These are phyloP conservation scores for Vollenhovia emeryi DNA, from an alignment of 1,140 invertebrate genomes.

Conservation along the genomic window DNA sequence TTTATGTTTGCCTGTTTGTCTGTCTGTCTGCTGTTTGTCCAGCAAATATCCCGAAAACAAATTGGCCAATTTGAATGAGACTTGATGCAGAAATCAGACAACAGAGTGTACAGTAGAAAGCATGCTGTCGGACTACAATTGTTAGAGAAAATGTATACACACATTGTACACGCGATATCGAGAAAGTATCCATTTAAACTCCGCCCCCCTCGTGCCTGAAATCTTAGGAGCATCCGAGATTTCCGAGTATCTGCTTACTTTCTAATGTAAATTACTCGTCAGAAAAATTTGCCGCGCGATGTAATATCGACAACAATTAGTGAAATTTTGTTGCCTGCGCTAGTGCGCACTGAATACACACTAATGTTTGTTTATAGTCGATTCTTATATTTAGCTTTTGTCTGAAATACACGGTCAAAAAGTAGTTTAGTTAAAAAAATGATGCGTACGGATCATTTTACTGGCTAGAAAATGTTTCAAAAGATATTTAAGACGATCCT, in stretches of 20 bases:
- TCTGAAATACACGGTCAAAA: no score
- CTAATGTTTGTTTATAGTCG: no score
- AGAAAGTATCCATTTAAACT: neutral
- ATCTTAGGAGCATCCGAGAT: neutral
- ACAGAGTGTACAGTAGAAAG: neutral
- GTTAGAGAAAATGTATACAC: neutral
- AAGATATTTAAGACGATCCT: no score
- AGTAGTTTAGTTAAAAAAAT: no score
- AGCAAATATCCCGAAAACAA: conserved; percentile 21
- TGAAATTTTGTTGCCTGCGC: no score
- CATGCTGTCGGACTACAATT: neutral
- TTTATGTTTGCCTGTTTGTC: conserved; percentile 38
- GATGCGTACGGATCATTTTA: no score
- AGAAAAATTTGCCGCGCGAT: neutral
- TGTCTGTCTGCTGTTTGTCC: neutral
- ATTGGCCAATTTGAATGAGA: conserved; percentile 17
- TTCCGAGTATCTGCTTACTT: neutral
- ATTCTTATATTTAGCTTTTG: no score
- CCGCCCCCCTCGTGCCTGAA: no score
- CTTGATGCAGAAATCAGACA: neutral
- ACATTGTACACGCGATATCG: neutral
- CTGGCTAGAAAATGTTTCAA: no score
- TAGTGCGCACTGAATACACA: no score
- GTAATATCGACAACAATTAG: neutral
- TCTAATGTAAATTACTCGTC: neutral